Conservation (phyloP, 2,888 invertebrate species). For the Drosophila subquinaria region DNA sequence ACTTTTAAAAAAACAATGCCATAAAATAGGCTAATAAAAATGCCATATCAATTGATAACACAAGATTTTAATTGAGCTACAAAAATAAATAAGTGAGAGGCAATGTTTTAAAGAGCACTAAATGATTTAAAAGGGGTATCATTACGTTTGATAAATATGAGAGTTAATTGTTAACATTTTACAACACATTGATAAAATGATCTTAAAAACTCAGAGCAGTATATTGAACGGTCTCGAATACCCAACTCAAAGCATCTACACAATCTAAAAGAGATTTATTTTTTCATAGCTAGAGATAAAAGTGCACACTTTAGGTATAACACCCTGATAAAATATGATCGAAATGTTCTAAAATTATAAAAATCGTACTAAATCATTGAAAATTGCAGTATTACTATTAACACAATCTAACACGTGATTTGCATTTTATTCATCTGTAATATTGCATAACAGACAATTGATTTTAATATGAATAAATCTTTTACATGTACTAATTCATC, state of each 20-base stretch:
- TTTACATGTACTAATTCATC: background rate
- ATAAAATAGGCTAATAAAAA: conserved; percentile 12
- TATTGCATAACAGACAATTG: too few species aligned
- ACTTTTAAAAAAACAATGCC: conserved; percentile 9
- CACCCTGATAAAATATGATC: background rate
- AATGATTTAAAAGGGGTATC: background rate
- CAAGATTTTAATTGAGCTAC: background rate
- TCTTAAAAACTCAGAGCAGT: background rate
- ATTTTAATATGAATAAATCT: background rate
- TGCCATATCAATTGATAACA: background rate
- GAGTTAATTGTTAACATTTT: background rate
- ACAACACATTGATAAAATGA: background rate
- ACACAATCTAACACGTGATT: background rate
- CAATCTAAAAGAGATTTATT: too few species aligned
- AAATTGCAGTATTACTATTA: too few species aligned
- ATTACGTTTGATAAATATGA: too few species aligned
- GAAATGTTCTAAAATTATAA: background rate
- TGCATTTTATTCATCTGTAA: background rate
- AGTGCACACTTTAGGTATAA: too few species aligned
- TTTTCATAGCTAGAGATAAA: too few species aligned
- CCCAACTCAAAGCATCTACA: too few species aligned
- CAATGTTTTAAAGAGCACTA: background rate
- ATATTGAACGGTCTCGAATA: background rate
- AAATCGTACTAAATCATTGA: too few species aligned
- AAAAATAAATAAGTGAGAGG: background rate